Evolutionary conservation across 2,888 invertebrate species (phyloP), one percentile per base, ranked within the genome.

Genomic region (Oscheius sp.): DNA sequence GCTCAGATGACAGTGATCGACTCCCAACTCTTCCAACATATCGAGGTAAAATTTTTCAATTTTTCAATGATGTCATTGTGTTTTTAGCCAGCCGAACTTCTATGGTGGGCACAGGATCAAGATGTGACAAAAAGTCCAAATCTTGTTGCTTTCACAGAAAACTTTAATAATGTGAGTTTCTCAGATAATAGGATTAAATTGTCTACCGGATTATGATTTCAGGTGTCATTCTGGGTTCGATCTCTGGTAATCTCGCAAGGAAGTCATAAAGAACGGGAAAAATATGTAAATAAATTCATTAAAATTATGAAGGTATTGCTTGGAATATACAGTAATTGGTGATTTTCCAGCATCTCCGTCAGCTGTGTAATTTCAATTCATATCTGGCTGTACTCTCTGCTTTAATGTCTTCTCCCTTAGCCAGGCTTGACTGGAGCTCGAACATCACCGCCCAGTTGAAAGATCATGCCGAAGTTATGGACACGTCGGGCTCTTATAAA

Each of bases 1-100:
- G 96, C 97, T 89, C 98, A 99, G 91, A 96, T 99, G 95, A 99
- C 99, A 0, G 89, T 96, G 58, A 90, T 99, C 49, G 99, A 99
- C 90, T 94, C 96, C 0, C 94, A 96, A 85, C 91, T 98, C 58
- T 99, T 98, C 90, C 93, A 94, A 89, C 94, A 95, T 88, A 96
- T 99, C 85, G 96, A 98, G 88, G 90, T 90, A 76, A 77, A 3
- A 7, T 49, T 49, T 18, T 49, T 49, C 3, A 49, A 49, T 7
- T 5, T 18, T 7, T 5, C 13, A 3, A 21, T 49, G 49, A 49
- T 21, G 5, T 49, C 16, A 21, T 18, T 49, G 5, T 18, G 21
- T 59, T 74, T 85, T 72, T 81, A 91, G 90, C 95, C 96, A 77
- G 95, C 96, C 0, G 98, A 99, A 91, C 94, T 98, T 78, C 91